Percentiles rank a stretch among this genome's conserved stretches.
Evolutionary conservation across 1,140 invertebrate genomes (phyloP).

Genomic region (Drosophila ogumai): DNA sequence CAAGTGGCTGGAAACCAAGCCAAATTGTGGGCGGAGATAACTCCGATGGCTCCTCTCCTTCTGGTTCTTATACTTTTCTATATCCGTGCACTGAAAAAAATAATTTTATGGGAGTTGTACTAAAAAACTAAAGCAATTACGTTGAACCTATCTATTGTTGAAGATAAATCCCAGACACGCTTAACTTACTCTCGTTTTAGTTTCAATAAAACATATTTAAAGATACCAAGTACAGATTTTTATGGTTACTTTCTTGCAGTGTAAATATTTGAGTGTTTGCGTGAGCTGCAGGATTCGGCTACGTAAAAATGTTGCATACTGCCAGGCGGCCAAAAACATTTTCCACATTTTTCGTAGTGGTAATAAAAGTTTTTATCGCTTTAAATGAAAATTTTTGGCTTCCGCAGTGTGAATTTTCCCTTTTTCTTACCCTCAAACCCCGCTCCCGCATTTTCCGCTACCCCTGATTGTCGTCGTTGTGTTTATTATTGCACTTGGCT

Average conservation of each 20-base stretch:
- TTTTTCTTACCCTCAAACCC: slow-evolving; percentile 9
- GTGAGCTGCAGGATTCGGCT: slow-evolving; percentile 16
- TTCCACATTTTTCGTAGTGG: slow-evolving; percentile 61
- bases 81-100: background rate
- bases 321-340: slow-evolving; percentile 46
- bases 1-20: slow-evolving; percentile 57
- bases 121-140: no score
- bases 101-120: background rate
- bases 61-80: slow-evolving; percentile 2
- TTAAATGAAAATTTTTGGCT: slow-evolving; percentile 62
- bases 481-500: slow-evolving; percentile 35
- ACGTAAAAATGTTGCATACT: slow-evolving; percentile 58
- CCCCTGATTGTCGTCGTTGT: slow-evolving; percentile 25
- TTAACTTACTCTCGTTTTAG: background rate
- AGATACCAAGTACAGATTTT: no score
- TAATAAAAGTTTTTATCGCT: slow-evolving; percentile 79
- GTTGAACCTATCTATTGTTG: background rate
- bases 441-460: background rate
- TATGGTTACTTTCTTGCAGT: background rate
- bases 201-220: no score
- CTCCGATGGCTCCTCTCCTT: slow-evolving; percentile 31
- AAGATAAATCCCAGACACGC: background rate
- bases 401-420: slow-evolving; percentile 49
- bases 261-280: slow-evolving; percentile 8
- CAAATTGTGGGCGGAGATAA: slow-evolving; percentile 51